Base-by-base conservation (phyloP, 2,888 invertebrate species). In the Drosophila falleni region DNA sequence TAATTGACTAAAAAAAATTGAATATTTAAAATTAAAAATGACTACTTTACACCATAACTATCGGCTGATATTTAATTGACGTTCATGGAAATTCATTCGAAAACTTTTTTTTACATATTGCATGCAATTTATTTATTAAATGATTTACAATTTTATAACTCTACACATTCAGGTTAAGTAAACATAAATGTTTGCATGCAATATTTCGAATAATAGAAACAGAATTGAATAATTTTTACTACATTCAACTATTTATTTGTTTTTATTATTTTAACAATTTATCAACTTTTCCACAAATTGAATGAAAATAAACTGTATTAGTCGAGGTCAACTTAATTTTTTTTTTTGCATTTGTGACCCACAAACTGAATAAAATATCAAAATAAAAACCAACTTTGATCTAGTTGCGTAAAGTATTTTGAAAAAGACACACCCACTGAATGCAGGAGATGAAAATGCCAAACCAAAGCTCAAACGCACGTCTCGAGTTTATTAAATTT, bases 401-500 rank as follows among this genome's bases (percentile, higher is more conserved):
- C 87, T 87, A 74, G 81, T 83, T 89, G 75, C 23, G 55, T 71
- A 87, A 89, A 84, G 74, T 78, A 78, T 83, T 83, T 86, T 71
- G 61, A 65, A 62, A 59, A 68, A 55, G 59, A 56, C 79, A 65
- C n/a, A n/a, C 13, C 11, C 49, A 44, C 37, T 41, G 62, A 56
- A 56, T 51, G 42, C 46, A 41, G 39, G 47, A 63, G 63, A 61
- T 53, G 47, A 44, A 63, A 70, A 71, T 49, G 68, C 58, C 59
- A 69, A 85, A 79, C 59, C 83, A 88, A 71, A 86, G 78, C 89
- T 81, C 85, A 87, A 89, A 83, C 87, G 87, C 89, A 89, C 89
- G 89, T 89, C 85, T 87, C 71, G 72, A 81, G 85, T 89, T 87
- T 84, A 84, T 84, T 84, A 87, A 84, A 84, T 84, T 84, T 84